Evolutionary conservation across 2,888 invertebrate species (phyloP).

Genomic region (Andrena camellia): DNA sequence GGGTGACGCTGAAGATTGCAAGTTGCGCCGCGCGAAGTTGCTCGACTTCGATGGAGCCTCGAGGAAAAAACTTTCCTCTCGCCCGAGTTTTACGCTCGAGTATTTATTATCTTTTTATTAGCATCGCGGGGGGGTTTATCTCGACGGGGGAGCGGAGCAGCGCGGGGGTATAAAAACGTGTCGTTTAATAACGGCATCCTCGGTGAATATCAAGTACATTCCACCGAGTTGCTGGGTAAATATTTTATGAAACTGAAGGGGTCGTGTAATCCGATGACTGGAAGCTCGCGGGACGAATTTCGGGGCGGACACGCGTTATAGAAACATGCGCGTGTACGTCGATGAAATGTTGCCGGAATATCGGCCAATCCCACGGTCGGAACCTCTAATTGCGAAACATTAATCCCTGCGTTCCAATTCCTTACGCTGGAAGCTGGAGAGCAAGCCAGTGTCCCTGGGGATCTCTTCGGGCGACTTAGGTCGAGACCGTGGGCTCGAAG

Average conservation of each 20-base stretch:
- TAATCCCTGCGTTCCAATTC: conserved; percentile 65
- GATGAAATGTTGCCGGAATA: conserved; percentile 6
- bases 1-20: conserved; percentile 46
- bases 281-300: conserved; percentile 6
- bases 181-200: conserved; percentile 47
- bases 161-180: conserved; percentile 36
- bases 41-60: conserved; percentile 4
- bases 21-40: conserved; percentile 13
- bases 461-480: conserved; percentile 24
- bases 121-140: conserved; percentile 36
- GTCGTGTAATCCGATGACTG: neutral
- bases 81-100: conserved; percentile 52
- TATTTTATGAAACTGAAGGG: conserved; percentile 28
- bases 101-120: conserved; percentile 66
- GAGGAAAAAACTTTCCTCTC: conserved; percentile 36
- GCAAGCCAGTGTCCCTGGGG: conserved; percentile 46
- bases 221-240: conserved; percentile 21
- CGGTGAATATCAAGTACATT: conserved; percentile 32
- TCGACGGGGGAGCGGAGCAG: neutral
- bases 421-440: conserved; percentile 45
- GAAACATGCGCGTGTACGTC: neutral
- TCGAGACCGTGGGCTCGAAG: conserved; percentile 19
- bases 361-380: conserved; percentile 13
- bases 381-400: conserved; percentile 68
- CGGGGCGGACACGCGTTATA: too few species aligned